phyloP scores from a whole-genome alignment of 37 sponge, comb jelly and placozoan genomes.

The Halisarca cf. caerulea region DNA sequence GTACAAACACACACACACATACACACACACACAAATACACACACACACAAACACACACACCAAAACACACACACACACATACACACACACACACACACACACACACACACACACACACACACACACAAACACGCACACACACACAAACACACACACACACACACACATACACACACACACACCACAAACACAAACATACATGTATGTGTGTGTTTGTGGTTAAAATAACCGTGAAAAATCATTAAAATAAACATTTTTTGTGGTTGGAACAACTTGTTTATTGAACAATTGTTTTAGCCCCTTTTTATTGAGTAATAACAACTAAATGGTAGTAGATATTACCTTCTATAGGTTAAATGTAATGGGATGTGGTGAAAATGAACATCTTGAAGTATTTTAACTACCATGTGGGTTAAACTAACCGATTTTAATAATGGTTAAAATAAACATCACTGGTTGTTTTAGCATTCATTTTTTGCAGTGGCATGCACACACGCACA shows the following conservation, averaged over 20 bases:
- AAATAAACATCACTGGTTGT: slow-evolving; percentile 3
- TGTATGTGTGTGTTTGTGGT: too few species aligned
- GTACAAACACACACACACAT: too few species aligned
- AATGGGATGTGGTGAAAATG: not conserved
- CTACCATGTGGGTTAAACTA: not conserved
- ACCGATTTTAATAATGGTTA: not conserved
- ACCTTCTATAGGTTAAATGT: not conserved
- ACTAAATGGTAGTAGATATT: not conserved
- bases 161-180: too few species aligned
- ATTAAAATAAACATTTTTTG: not conserved
- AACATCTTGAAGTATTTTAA: not conserved
- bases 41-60: too few species aligned
- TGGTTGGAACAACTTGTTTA: not conserved
- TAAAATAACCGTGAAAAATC: not conserved
- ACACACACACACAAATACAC: too few species aligned
- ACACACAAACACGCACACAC: too few species aligned
- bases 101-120: too few species aligned
- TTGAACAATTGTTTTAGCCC: not conserved
- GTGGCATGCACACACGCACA: too few species aligned
- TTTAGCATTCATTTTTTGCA: slow-evolving; percentile 8
- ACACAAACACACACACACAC: too few species aligned
- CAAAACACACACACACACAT: too few species aligned
- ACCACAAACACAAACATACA: too few species aligned
- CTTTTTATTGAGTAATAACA: not conserved
- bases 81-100: too few species aligned